Evolutionary conservation across 2,888 invertebrate genomes (phyloP), one percentile per base, ranked within the genome.

Genomic region (Eristalis tenax): DNA sequence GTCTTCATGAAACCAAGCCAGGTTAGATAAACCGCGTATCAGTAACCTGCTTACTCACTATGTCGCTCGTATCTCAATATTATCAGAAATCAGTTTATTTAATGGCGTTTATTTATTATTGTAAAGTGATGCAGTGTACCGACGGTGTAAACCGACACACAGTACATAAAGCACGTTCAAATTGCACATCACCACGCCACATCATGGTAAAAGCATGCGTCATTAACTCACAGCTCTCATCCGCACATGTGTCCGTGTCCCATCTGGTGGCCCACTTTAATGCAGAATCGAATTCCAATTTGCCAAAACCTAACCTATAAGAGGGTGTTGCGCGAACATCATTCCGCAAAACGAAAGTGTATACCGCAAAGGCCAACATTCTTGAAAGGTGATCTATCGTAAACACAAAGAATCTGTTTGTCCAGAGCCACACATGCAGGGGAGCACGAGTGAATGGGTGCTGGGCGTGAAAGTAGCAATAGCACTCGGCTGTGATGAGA

Each of bases 371-470:
- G 38, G 64, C 61, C 38, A 65, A 59, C 35, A 57, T 61, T 57
- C 64, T 59, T 80, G 66, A 66, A 66, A 80, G 59, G 73, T 80
- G 73, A 80, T 80, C 79, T 68, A 70, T 80, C 56, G 75, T 80
- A 69, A 79, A 79, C 64, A 83, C 56, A 80, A 70, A 73, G 69
- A 56, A 69, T 80, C 69, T 38, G 68, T 69, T 80, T 59, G 68
- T 63, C 57, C 13, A 70, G 4, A 28, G 35, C 3, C n/a, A 64
- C 68, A 69, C 79, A 74, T 23, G 22, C 43, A 28, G 35, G 11
- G 0, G 22, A 28, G 13, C 10, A 56, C 50, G 50, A 50, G 50
- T 8, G 50, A 56, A n/a, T 35, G 50, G 50, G 77, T 69, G 38
- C 11, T 70, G 56, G 40, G 26, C 6, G 64, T 32, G 18, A 18